Base-by-base conservation (phyloP, 2,797 vertebrate species). In the Triplophysa bombifrons region DNA sequence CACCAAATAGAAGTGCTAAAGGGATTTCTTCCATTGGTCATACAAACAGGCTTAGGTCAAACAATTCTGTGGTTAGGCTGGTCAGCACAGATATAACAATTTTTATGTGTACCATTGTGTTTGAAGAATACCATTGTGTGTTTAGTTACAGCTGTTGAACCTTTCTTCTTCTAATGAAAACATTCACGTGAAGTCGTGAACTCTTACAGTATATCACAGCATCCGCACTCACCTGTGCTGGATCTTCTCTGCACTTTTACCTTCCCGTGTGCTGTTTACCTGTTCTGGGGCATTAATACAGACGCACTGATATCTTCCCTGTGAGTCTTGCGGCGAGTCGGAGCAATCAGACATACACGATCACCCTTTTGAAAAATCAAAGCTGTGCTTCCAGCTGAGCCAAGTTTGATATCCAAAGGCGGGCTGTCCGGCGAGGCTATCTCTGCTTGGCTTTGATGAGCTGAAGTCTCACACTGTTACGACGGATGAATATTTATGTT, bases 281-380 rank as follows among this genome's bases (percentile, higher is more conserved):
- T 76, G 73, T 55, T 81, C 48, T 30, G 38, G 56, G 44, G 56
- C 64, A 70, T 77, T 69, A 77, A 30, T 46, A 71, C 60, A 41
- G 51, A 75, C 27, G 48, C 30, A 25, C 50, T 53, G 41, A 64
- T 77, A 56, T 81, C 74, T 60, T 38, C 74, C 38, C 44, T 51
- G 55, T 61, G 25, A 50, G 67, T 65, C 19, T 50, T 53, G 64
- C 78, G 48, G 63, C 41, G 75, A 77, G 74, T 60, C 71, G 67
- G 64, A 82, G 76, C 76, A 74, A 79, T 79, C 76, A 70, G 71
- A 78, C 70, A 78, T 48, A 53, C 64, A 64, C 53, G 56, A 79
- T 79, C 72, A 69, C 79, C 67, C 58, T 63, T 74, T 67, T 55
- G 51, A 82, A 71, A 82, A 78, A 78, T 82, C 80, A 82, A 72